Evolutionary conservation across 2,113 vertebrate species (phyloP).

Genomic region (Myrmecobius fasciatus): DNA sequence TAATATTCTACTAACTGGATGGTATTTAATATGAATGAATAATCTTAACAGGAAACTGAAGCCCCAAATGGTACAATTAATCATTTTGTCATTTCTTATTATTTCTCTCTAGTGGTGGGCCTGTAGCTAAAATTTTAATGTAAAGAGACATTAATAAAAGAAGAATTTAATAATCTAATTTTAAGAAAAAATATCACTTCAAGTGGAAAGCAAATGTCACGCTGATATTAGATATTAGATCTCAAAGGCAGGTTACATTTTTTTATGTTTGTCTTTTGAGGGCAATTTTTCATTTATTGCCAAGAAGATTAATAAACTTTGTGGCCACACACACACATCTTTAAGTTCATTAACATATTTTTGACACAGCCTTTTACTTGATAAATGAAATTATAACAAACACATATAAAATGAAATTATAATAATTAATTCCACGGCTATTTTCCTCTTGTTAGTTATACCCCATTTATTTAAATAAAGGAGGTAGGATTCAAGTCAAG

Average conservation of each 20-base stretch:
- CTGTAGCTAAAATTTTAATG: not conserved
- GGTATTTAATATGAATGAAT: not conserved
- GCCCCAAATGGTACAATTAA: not conserved
- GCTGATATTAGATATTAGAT: not conserved
- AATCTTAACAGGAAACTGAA: not conserved
- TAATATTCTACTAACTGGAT: not conserved
- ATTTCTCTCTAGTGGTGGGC: not conserved
- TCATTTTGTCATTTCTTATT: conserved; percentile 2
- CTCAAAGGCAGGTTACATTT: not conserved
- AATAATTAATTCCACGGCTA: not conserved
- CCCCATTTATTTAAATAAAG: not conserved
- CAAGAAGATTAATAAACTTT: not conserved
- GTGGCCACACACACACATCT: not conserved
- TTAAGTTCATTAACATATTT: not conserved
- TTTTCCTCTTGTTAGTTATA: not conserved
- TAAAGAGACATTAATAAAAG: not conserved
- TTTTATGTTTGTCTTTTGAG: not conserved
- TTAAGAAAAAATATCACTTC: not conserved
- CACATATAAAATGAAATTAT: not conserved
- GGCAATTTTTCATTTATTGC: not conserved
- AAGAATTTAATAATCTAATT: not conserved
- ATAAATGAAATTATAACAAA: not conserved
- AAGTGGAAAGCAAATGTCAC: not conserved
- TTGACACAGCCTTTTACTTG: not conserved
- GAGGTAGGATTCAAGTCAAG: not conserved